phyloP scores from a whole-genome alignment of 2,888 invertebrate genomes.

The Athalia cordata region DNA sequence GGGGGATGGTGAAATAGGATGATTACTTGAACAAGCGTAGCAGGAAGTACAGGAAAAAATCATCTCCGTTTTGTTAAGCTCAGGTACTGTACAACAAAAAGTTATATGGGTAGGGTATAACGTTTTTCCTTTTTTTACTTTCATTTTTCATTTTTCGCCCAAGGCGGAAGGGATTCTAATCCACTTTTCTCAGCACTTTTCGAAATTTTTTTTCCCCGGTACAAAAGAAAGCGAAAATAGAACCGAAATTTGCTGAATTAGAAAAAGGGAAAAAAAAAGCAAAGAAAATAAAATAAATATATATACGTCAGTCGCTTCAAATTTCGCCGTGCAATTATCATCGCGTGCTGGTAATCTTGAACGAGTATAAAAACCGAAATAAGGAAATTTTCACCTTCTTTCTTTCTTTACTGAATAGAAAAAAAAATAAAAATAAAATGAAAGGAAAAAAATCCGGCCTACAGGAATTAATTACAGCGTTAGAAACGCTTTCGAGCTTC shows the following conservation, averaged over 20 bases:
- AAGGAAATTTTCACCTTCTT: no score
- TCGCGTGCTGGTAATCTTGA: no score
- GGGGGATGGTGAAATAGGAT: background rate
- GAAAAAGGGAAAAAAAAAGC: background rate
- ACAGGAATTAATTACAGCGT: slow-evolving; percentile 38
- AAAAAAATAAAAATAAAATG: background rate
- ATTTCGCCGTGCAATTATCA: no score
- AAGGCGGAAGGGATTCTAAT: slow-evolving; percentile 40
- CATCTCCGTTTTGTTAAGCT: slow-evolving; percentile 13
- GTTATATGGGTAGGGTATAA: no score
- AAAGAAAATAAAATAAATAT: background rate
- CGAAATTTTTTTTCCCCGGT: slow-evolving; percentile 22
- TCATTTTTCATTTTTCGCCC: background rate
- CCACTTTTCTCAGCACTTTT: slow-evolving; percentile 34
- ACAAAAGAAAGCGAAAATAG: background rate
- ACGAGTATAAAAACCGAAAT: no score
- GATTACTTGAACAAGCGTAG: no score
- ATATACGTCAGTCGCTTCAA: background rate
- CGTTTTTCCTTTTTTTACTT: no score
- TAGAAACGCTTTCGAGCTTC: slow-evolving; percentile 21
- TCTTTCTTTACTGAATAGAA: no score
- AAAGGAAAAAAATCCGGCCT: slow-evolving; percentile 1
- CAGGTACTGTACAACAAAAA: background rate
- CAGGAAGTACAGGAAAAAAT: slow-evolving; percentile 12
- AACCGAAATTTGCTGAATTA: background rate